Base-by-base conservation (phyloP, 2,888 invertebrate species). In the Dryobotodes eremita region DNA sequence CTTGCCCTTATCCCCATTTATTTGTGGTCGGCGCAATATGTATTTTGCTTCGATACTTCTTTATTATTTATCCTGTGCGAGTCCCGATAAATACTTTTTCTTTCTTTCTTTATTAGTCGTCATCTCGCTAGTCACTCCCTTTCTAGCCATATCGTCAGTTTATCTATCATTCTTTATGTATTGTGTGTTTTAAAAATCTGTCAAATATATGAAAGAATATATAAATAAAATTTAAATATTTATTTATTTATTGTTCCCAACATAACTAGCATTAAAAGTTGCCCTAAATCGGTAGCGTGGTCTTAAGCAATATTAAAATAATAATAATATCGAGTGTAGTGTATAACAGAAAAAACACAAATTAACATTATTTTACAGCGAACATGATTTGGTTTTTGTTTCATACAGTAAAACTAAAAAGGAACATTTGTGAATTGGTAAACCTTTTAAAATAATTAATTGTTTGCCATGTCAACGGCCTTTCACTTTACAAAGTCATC, bases 401-500 rank as follows among this genome's bases (percentile, higher is more conserved):
- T 42, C 48, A 66, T 48, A 20, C 2, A 13, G 20, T 48, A 31
- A 31, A 26, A 48, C 26, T 8, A 48, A 48, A 26, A 48, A 48
- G 7, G 20, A 46, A 31, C 2, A 1, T 31, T 23, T 26, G 8
- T 48, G 48, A 31, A 69, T 31, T 23, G 50, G 1, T 15, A 50
- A 50, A 50, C 48, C 17, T 26, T 46, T 59, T n/a, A 15, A 46
- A 55, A 26, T 36, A 65, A 55, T 77, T 42, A 62, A 53, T 55
- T 78, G 20, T 46, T 53, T n/a, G 11, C 23, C 5, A 50, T 59
- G 42, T 42, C 57, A 69, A 31, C 69, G 42, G 59, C 59, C 50
- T n/a, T 70, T 80, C 42, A 80, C 50, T 80, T 70, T 70, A 61
- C n/a, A 80, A 61, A 80, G 53, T 53, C 78, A 23, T 55, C 55